These are phyloP conservation scores for Anomalospiza imberbis DNA, from an alignment of 2,797 vertebrate genomes.

Conservation along the genomic window DNA sequence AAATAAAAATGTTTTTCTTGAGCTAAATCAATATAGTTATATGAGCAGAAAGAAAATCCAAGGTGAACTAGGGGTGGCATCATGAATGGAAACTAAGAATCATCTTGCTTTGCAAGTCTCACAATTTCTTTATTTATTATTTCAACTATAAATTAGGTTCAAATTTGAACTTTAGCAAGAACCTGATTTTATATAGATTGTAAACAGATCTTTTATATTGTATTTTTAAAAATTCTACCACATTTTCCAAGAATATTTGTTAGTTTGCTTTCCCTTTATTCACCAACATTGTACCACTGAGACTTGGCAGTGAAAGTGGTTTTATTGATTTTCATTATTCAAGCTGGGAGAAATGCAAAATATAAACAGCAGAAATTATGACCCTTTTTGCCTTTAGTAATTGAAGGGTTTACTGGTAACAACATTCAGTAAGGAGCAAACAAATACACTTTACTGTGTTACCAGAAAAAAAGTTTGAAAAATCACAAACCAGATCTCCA, in stretches of 20 bases:
- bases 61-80: neutral
- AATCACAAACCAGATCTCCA: constrained; percentile 12
- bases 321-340: constrained; percentile 65
- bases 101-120: neutral
- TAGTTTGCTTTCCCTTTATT: constrained; percentile 38
- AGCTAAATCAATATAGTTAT: neutral
- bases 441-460: constrained; percentile 28
- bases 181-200: neutral
- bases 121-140: neutral
- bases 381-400: constrained; percentile 56
- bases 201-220: neutral
- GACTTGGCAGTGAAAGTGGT: constrained; percentile 54
- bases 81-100: neutral
- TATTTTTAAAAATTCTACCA: neutral
- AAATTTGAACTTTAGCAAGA: constrained; percentile 15
- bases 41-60: neutral
- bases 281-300: constrained; percentile 30
- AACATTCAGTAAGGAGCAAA: constrained; percentile 26
- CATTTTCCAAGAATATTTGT: constrained; percentile 23
- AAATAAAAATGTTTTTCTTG: neutral
- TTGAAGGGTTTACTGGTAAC: constrained; percentile 42
- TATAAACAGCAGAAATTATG: constrained; percentile 60
- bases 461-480: constrained; percentile 23
- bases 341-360: constrained; percentile 51
- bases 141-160: constrained; percentile 14